Conservation (phyloP, 2,888 invertebrate genomes). For the Strigamia crassipes region DNA sequence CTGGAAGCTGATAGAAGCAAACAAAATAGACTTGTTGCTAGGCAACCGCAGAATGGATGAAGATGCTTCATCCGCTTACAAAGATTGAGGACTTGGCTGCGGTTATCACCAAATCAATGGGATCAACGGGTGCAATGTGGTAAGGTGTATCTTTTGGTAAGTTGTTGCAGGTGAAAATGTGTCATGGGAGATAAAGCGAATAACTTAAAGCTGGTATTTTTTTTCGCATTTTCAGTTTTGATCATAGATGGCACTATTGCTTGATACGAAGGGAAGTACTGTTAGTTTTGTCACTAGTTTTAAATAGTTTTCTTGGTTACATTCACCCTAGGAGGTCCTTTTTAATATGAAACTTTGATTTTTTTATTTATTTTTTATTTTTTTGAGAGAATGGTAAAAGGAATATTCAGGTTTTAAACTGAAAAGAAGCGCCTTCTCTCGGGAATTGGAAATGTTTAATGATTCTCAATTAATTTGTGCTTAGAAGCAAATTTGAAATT, state of each 20-base stretch:
- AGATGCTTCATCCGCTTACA: slow-evolving; percentile 40
- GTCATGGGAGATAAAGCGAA: too few species aligned
- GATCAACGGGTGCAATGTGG: slow-evolving; percentile 14
- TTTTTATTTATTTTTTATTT: background rate
- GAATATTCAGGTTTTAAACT: background rate
- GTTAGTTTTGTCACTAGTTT: background rate
- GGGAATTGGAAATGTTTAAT: slow-evolving; percentile 21
- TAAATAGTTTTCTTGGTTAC: background rate
- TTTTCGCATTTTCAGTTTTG: background rate
- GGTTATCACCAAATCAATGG: slow-evolving; percentile 37
- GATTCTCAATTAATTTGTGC: slow-evolving; percentile 21
- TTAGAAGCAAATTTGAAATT: slow-evolving; percentile 21
- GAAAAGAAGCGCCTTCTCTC: background rate
- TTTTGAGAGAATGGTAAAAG: background rate
- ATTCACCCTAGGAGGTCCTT: too few species aligned
- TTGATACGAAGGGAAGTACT: background rate
- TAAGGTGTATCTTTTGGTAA: slow-evolving; percentile 8
- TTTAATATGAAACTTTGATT: background rate
- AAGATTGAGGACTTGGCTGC: slow-evolving; percentile 39
- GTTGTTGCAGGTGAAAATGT: background rate
- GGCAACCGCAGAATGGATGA: slow-evolving; percentile 38
- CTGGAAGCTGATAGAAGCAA: slow-evolving; percentile 42
- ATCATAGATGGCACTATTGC: background rate
- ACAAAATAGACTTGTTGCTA: slow-evolving; percentile 42
- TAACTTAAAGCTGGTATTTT: too few species aligned